Evolutionary conservation across 2,888 invertebrate genomes (phyloP).

Genomic region (Ptilodon capucinus): DNA sequence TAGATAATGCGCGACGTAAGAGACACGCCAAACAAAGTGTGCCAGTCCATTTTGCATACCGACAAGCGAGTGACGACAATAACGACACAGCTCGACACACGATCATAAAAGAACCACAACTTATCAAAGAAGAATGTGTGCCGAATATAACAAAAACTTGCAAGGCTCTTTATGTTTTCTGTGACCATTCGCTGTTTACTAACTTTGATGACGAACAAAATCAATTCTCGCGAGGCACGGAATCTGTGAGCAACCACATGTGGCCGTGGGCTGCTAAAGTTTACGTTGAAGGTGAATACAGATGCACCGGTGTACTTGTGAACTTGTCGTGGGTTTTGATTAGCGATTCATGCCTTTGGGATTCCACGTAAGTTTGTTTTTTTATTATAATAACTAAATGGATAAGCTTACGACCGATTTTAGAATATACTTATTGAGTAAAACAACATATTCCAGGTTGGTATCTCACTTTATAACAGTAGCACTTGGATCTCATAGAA

Average conservation of each 20-base stretch:
- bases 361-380: conserved; percentile 52
- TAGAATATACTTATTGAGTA: background rate
- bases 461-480: conserved; percentile 83
- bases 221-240: conserved; percentile 38
- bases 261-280: conserved; percentile 91
- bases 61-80: conserved; percentile 35
- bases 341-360: conserved; percentile 79
- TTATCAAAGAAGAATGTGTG: conserved; percentile 69
- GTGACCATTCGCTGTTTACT: conserved; percentile 71
- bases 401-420: background rate
- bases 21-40: conserved; percentile 41
- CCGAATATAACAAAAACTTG: conserved; percentile 77
- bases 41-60: conserved; percentile 60
- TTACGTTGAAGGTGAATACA: conserved; percentile 86
- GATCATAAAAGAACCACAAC: conserved; percentile 60
- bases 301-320: conserved; percentile 87
- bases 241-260: conserved; percentile 33
- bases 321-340: conserved; percentile 86
- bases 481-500: conserved; percentile 86
- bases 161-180: conserved; percentile 79
- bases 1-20: conserved; percentile 42
- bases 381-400: background rate
- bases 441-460: conserved; percentile 70
- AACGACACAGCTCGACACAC: conserved; percentile 43
- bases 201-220: conserved; percentile 54